phyloP scores from a whole-genome alignment of 2,113 vertebrate species.

The Cettia cetti region DNA sequence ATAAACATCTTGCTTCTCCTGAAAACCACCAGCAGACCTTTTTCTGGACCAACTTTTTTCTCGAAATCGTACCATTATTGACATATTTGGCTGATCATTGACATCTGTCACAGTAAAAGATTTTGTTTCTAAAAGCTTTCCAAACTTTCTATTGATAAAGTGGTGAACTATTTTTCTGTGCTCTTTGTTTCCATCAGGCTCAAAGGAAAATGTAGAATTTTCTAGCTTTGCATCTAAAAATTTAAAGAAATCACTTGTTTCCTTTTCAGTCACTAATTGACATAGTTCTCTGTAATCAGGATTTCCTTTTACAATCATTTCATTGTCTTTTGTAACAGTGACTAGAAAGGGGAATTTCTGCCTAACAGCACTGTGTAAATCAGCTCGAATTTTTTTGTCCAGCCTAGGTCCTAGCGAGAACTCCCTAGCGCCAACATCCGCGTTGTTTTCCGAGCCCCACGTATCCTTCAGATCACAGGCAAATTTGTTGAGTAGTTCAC shows the following conservation, averaged over 20 bases:
- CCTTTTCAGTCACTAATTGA: slow-evolving; percentile 83
- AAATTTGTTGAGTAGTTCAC: slow-evolving; percentile 76
- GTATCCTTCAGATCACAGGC: slow-evolving; percentile 66
- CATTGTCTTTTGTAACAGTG: slow-evolving; percentile 80
- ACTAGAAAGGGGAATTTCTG: slow-evolving; percentile 87
- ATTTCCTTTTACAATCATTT: slow-evolving; percentile 86
- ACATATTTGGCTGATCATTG: slow-evolving; percentile 40
- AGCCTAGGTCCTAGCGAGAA: slow-evolving; percentile 79
- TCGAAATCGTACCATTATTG: slow-evolving; percentile 86
- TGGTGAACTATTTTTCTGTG: slow-evolving; percentile 90
- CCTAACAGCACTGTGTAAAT: slow-evolving; percentile 82
- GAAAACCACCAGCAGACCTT: slow-evolving; percentile 66
- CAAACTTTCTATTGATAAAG: slow-evolving; percentile 87
- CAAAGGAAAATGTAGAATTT: slow-evolving; percentile 84
- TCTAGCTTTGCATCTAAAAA: slow-evolving; percentile 88
- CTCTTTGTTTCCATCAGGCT: slow-evolving; percentile 81
- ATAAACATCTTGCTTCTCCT: slow-evolving; percentile 73
- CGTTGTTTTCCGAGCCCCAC: background rate
- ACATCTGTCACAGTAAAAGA: slow-evolving; percentile 72
- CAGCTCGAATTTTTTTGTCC: slow-evolving; percentile 82
- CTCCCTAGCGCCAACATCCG: slow-evolving; percentile 25
- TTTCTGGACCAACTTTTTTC: slow-evolving; percentile 75
- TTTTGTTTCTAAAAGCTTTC: slow-evolving; percentile 92
- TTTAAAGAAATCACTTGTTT: slow-evolving; percentile 86
- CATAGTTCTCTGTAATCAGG: slow-evolving; percentile 84